Base-by-base conservation (phyloP, 2,113 vertebrate species). In the Chelonoidis abingdonii region DNA sequence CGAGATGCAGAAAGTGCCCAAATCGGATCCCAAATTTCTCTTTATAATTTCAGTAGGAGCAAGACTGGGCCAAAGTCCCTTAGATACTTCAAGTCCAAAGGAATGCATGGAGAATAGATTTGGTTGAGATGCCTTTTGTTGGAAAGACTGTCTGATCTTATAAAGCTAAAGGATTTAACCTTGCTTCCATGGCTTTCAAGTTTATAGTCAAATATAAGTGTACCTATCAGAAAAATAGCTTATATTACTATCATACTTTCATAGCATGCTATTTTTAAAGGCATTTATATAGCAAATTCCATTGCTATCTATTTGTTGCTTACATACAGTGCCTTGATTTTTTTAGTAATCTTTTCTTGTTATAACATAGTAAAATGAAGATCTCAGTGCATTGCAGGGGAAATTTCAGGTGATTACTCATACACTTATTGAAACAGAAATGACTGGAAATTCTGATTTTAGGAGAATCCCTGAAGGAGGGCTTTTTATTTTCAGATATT, bases 181-280 rank as follows among this genome's bases (percentile, higher is more conserved):
- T 95, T 84, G 83, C n/a, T 96, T 95, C 79, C 90, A 95, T 80
- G 14, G 79, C 59, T 96, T 95, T 97, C 88, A 91, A 94, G 95
- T 95, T n/a, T 92, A 94, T 0, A 6, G n/a, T 86, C 89, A 19
- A 44, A 85, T 35, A 69, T 13, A 90, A 95, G 75, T 10, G 82
- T 59, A 49, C 9, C 24, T 57, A 80, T 31, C 93, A 90, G 93
- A 95, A 54, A 91, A 94, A 96, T 79, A 41, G 81, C 87, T n/a
- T 89, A 87, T n/a, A 29, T 92, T 91, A 69, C 90, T 84, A 92
- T 89, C 0, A 1, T 52, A 91, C 92, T 94, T 93, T 92, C 94
- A 80, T 80, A 22, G 62, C 6, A 3, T 49, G 92, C n/a, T 86
- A 47, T 80, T 78, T 49, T 92, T 94, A 6, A 41, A 83, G 87